phyloP scores from a whole-genome alignment of 2,888 invertebrate species.

The Girardia tigrina region DNA sequence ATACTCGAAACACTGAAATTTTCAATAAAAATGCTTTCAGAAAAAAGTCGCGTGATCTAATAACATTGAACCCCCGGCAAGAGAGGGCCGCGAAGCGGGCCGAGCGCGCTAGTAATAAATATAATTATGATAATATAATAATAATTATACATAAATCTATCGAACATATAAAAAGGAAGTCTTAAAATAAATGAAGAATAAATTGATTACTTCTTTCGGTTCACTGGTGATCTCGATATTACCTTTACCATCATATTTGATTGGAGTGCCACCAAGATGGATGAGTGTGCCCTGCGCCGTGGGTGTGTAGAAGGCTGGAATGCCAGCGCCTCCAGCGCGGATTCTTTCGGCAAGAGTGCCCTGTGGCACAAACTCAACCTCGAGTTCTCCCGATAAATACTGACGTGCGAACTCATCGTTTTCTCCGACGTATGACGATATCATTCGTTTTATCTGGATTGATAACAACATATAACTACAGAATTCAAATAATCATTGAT shows the following conservation, averaged over 20 bases:
- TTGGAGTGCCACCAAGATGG: constrained; percentile 84
- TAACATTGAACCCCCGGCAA: no score
- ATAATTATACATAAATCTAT: no score
- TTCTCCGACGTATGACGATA: constrained; percentile 94
- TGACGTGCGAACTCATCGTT: constrained; percentile 92
- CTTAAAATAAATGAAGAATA: no score
- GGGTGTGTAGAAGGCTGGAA: constrained; percentile 93
- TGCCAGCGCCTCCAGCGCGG: constrained; percentile 88
- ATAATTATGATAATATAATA: no score
- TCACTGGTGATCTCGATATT: constrained; percentile 65
- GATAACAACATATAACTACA: no score
- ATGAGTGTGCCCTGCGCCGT: constrained; percentile 87
- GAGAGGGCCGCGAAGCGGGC: no score
- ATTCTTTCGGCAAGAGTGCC: constrained; percentile 89
- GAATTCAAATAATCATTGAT: no score
- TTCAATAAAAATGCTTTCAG: no score
- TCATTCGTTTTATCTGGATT: constrained; percentile 69
- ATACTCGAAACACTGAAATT: no score
- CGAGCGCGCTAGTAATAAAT: no score
- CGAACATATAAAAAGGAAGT: no score
- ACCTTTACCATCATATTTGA: constrained; percentile 67
- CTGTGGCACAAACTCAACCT: constrained; percentile 71
- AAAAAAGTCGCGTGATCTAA: no score
- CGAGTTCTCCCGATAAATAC: constrained; percentile 76
- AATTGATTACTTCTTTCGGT: constrained; percentile 55